Percentiles rank a stretch among this genome's conserved stretches.
Conservation (phyloP, 2,113 vertebrate species). For the Tragulus kanchil region DNA sequence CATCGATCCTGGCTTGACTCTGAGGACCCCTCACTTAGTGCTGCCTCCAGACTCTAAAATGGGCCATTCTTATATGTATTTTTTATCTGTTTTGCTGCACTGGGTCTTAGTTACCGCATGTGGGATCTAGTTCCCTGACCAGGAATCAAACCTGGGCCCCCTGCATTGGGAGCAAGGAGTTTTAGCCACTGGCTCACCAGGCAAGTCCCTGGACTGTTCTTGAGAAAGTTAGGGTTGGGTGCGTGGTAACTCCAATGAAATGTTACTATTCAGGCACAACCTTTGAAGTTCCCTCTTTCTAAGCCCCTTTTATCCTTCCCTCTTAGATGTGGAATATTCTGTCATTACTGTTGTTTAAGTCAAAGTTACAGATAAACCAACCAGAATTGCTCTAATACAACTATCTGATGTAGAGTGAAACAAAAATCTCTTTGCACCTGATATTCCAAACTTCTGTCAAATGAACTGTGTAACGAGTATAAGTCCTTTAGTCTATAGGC, state of each 20-base stretch:
- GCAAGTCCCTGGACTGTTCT: neutral
- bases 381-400: slow-evolving; percentile 57
- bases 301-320: neutral
- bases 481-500: neutral
- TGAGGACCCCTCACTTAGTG: neutral
- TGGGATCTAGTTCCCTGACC: neutral
- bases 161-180: neutral
- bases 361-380: slow-evolving; percentile 45
- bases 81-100: neutral
- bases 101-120: neutral
- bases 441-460: neutral
- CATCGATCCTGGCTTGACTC: rapidly evolving
- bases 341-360: slow-evolving; percentile 54
- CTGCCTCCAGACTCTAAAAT: neutral
- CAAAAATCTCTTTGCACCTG: slow-evolving; percentile 56
- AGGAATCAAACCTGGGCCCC: neutral
- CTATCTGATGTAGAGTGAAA: slow-evolving; percentile 74
- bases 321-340: slow-evolving; percentile 46
- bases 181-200: neutral
- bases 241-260: slow-evolving; percentile 8
- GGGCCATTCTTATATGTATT: neutral
- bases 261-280: slow-evolving; percentile 38
- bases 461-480: neutral
- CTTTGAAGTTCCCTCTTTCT: slow-evolving; percentile 65
- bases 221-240: slow-evolving; percentile 15